These are phyloP conservation scores for Rhabdornis inornatus DNA, from an alignment of 2,113 vertebrate genomes.

Conservation along the genomic window DNA sequence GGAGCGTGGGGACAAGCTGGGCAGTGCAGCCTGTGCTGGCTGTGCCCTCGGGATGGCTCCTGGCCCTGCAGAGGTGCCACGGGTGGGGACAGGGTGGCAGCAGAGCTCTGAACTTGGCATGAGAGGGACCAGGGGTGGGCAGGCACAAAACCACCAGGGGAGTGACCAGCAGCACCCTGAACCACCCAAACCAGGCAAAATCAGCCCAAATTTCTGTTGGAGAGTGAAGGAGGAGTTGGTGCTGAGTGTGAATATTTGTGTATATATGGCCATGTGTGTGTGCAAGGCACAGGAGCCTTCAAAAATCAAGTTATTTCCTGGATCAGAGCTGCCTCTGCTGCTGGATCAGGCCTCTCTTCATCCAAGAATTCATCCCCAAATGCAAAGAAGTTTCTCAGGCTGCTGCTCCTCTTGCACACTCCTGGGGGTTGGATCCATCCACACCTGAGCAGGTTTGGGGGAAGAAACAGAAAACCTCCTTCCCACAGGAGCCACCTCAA, in stretches of 20 bases:
- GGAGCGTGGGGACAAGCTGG: background rate
- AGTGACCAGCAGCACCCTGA: background rate
- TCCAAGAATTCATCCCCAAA: background rate
- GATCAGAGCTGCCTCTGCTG: background rate
- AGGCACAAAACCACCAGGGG: background rate
- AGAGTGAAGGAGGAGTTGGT: rapidly evolving
- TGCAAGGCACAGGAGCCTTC: background rate
- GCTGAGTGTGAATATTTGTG: rapidly evolving
- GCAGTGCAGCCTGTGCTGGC: background rate
- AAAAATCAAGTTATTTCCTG: rapidly evolving
- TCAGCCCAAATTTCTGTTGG: rapidly evolving
- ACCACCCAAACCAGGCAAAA: background rate
- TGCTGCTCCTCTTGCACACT: background rate
- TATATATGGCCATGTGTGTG: rapidly evolving
- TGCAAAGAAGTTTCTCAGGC: background rate
- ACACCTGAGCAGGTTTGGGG: background rate
- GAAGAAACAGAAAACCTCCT: background rate
- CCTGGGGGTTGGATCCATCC: rapidly evolving
- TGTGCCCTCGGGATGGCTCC: rapidly evolving
- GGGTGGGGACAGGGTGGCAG: background rate
- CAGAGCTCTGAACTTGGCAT: rapidly evolving
- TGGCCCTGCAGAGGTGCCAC: rapidly evolving
- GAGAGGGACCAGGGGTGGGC: rapidly evolving
- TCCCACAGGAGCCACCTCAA: background rate
- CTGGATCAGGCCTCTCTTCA: background rate